Base-by-base conservation (phyloP, 2,888 invertebrate genomes). In the Tethea ocularis region DNA sequence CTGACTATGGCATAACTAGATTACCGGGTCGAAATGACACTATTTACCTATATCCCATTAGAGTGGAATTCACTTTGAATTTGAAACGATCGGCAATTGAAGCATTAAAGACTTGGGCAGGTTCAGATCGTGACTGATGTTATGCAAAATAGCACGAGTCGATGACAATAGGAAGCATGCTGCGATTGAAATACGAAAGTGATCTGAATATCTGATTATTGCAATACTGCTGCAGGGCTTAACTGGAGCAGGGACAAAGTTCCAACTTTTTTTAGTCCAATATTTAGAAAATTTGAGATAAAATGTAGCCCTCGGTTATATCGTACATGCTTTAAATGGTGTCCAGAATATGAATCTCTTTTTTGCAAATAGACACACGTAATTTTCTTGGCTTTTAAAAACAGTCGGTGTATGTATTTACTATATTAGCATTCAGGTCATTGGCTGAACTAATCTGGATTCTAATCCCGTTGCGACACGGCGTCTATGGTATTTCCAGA, bases 141-240 rank as follows among this genome's bases (percentile, higher is more conserved):
- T 89, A 89, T 91, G 91, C 89, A 89, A 91, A 91, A 82, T 72
- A 74, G 73, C 67, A 71, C 75, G 72, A 79, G 77, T 74, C 71
- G 73, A 75, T 67, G 79, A 82, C 79, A 83, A 84, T 77, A 84
- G 84, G 86, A 87, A 85, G 84, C 82, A 75, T 67, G 77, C 73
- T 67, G 65, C 61, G 74, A 78, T 81, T 71, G 77, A 66, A 71
- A 68, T 66, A 68, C 66, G 71, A 83, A 83, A 85, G 75, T 71
- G 75, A 71, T 74, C 71, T 71, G 70, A 64, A 76, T 76, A 67
- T 64, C 70, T 65, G 67, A 69, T 62, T 57, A 72, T 72, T 78
- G 75, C 68, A 66, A 71, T 70, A 69, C 64, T 56, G 57, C 57
- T 57, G 36, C 54, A 54, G 56, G 62, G 59, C 60, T 61, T 63